Conservation (phyloP, 2,888 invertebrate genomes). For the Mechanitis mazaeus region DNA sequence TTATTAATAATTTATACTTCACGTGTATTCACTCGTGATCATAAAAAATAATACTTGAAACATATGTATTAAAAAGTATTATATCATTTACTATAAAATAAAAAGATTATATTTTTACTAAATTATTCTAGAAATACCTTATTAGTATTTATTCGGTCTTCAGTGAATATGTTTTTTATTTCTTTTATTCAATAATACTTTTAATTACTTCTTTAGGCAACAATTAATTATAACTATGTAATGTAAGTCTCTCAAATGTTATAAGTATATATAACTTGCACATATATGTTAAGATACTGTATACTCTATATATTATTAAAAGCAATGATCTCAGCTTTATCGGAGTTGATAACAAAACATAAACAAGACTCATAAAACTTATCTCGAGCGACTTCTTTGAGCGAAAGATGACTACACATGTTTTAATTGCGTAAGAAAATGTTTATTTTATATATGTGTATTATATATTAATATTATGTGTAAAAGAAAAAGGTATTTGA, state of each 20-base stretch:
- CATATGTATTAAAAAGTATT: too few species aligned
- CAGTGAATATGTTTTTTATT: too few species aligned
- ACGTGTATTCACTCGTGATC: neutral
- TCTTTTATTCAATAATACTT: too few species aligned
- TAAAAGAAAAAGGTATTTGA: too few species aligned
- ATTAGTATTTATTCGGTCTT: too few species aligned
- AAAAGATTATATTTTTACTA: too few species aligned
- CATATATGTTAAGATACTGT: neutral
- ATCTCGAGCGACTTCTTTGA: neutral
- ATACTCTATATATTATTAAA: conserved; percentile 3
- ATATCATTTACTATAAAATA: too few species aligned
- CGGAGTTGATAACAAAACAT: conserved; percentile 17
- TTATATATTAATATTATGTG: too few species aligned
- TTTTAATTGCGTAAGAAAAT: neutral
- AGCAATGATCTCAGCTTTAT: conserved; percentile 24
- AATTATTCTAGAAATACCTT: too few species aligned
- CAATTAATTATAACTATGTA: too few species aligned
- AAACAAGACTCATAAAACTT: conserved; percentile 18
- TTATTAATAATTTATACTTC: neutral
- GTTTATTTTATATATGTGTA: neutral
- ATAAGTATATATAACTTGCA: neutral
- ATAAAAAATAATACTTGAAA: neutral
- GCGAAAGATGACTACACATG: neutral
- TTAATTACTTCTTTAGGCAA: too few species aligned
- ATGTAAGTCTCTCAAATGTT: neutral